Percentiles rank a stretch among this genome's conserved stretches.
phyloP scores from a whole-genome alignment of 2,888 invertebrate species.

The Timandra comae region DNA sequence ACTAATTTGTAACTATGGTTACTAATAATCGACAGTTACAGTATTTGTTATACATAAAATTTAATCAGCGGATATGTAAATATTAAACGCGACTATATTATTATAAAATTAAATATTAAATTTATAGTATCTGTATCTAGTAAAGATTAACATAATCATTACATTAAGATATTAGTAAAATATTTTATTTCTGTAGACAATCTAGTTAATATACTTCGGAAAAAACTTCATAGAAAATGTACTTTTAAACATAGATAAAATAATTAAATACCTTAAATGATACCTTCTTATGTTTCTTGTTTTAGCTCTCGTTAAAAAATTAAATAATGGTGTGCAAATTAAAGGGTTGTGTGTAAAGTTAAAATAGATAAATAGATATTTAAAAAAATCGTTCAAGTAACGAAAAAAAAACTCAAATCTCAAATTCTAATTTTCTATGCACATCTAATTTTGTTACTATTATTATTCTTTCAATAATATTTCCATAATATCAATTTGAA shows the following conservation, averaged over 20 bases:
- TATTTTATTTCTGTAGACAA: constrained; percentile 69
- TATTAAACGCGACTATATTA: constrained; percentile 68
- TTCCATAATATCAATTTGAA: too few species aligned
- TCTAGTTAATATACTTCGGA: constrained; percentile 51
- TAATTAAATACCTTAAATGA: constrained; percentile 10
- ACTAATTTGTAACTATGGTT: not conserved
- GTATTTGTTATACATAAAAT: constrained; percentile 43
- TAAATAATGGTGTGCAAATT: constrained; percentile 73
- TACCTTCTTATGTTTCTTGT: constrained; percentile 39
- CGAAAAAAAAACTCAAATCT: constrained; percentile 41
- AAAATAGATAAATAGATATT: constrained; percentile 69
- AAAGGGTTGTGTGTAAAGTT: constrained; percentile 77
- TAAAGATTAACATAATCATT: constrained; percentile 72
- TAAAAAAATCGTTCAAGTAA: constrained; percentile 51
- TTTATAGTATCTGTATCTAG: constrained; percentile 62
- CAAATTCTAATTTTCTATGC: constrained; percentile 32
- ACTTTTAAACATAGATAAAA: not conserved
- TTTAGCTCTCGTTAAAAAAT: constrained; percentile 51
- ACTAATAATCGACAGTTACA: constrained; percentile 59
- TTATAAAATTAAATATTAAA: constrained; percentile 62
- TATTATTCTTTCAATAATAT: too few species aligned
- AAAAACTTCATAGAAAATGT: constrained; percentile 49
- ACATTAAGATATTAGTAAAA: constrained; percentile 65
- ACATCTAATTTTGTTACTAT: constrained; percentile 34
- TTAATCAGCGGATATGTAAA: constrained; percentile 58